Evolutionary conservation across 2,888 invertebrate species (phyloP).

Genomic region (Pyrgus malvae): DNA sequence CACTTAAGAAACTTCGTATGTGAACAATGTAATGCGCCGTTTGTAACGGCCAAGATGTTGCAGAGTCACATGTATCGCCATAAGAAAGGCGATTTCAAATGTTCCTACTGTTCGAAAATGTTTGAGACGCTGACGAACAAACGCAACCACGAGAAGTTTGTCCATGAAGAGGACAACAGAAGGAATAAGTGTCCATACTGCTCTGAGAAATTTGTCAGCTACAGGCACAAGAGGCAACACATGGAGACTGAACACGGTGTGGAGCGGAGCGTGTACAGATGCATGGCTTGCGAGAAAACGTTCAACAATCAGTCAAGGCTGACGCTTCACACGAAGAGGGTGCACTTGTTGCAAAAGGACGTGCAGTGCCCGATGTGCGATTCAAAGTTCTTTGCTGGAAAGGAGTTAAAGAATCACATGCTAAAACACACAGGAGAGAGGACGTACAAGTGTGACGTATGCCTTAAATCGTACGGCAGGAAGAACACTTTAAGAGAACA

Average conservation of each 20-base stretch:
- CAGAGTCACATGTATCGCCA: constrained; percentile 35
- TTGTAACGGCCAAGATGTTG: constrained; percentile 35
- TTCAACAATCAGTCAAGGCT: constrained; percentile 33
- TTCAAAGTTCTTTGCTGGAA: constrained; percentile 50
- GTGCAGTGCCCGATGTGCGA: constrained; percentile 39
- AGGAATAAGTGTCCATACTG: constrained; percentile 38
- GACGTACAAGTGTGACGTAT: constrained; percentile 54
- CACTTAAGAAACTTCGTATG: constrained; percentile 57
- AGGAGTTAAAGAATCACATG: constrained; percentile 54
- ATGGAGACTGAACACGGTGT: constrained; percentile 37
- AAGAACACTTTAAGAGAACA: constrained; percentile 40
- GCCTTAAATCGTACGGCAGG: constrained; percentile 44
- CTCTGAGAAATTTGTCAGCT: constrained; percentile 31
- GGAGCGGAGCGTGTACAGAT: constrained; percentile 30
- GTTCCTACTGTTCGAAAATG: constrained; percentile 35
- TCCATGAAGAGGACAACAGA: constrained; percentile 29
- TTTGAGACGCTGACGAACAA: constrained; percentile 33
- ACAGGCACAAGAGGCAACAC: constrained; percentile 36
- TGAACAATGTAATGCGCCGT: constrained; percentile 41
- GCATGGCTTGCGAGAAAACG: constrained; percentile 38
- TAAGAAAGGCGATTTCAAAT: constrained; percentile 35
- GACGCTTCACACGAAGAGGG: constrained; percentile 33
- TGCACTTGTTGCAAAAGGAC: constrained; percentile 36
- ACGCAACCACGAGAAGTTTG: constrained; percentile 32
- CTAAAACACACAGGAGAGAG: constrained; percentile 54